Conservation (phyloP, 2,113 vertebrate genomes). For the Pimephales promelas region DNA sequence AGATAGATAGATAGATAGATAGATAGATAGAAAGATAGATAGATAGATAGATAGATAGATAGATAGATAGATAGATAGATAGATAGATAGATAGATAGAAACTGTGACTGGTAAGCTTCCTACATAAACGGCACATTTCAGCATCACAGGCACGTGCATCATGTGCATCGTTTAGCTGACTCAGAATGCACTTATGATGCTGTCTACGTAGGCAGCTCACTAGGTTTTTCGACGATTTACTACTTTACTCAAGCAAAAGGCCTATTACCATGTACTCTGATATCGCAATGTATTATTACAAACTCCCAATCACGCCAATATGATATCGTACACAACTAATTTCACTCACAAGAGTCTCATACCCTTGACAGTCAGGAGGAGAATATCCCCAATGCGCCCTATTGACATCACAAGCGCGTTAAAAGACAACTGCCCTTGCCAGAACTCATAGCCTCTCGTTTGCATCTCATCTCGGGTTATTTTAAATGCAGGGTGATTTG, state of each 20-base stretch:
- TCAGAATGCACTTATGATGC: background rate
- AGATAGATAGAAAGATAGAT: slow-evolving; percentile 7
- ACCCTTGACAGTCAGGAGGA: background rate
- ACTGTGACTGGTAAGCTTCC: background rate
- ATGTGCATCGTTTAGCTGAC: background rate
- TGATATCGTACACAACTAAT: background rate
- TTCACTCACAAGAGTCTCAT: background rate
- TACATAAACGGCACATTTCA: background rate
- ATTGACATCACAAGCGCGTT: background rate
- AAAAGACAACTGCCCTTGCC: background rate
- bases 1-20: slow-evolving; percentile 12
- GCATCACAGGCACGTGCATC: slow-evolving; percentile 7
- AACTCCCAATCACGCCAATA: background rate
- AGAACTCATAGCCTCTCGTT: background rate
- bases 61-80: background rate
- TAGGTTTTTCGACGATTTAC: background rate
- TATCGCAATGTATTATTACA: background rate
- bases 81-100: background rate
- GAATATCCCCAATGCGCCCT: background rate
- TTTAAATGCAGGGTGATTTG: background rate
- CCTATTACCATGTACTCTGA: background rate
- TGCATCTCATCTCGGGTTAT: background rate
- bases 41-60: background rate
- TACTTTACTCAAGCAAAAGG: background rate
- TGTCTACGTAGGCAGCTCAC: background rate